Conservation (phyloP, 2,113 vertebrate genomes). For the Cyanoramphus novaezelandiae region DNA sequence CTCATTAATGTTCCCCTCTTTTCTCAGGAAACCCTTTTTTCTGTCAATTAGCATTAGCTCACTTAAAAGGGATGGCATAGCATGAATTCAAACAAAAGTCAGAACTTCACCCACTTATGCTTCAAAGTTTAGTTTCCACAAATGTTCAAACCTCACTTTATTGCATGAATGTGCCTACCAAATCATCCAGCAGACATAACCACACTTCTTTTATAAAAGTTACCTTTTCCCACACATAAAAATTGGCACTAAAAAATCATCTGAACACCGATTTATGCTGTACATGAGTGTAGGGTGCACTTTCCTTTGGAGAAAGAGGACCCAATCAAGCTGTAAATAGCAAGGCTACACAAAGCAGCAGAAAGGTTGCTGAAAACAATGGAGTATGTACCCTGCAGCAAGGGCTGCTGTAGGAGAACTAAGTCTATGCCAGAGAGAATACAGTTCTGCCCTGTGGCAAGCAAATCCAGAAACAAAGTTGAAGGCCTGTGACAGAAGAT, state of each 20-base stretch:
- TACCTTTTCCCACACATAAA: not conserved
- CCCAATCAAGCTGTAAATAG: not conserved
- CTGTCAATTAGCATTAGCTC: not conserved
- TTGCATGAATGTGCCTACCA: not conserved
- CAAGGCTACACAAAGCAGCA: not conserved
- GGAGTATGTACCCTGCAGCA: fast-evolving
- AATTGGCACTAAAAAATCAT: not conserved
- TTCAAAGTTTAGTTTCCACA: not conserved
- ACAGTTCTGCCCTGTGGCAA: not conserved
- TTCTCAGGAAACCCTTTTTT: not conserved
- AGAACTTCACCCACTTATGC: not conserved
- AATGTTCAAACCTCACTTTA: not conserved
- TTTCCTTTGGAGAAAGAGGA: not conserved
- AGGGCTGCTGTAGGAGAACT: not conserved
- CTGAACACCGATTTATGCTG: not conserved
- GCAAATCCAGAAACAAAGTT: not conserved
- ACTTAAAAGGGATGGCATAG: not conserved
- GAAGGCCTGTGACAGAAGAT: not conserved
- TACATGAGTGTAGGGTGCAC: fast-evolving
- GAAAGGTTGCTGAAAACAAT: not conserved
- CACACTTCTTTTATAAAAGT: not conserved
- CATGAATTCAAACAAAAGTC: not conserved
- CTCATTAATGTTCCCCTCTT: not conserved
- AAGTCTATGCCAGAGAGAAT: not conserved
- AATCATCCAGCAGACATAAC: not conserved